phyloP scores from a whole-genome alignment of 1,140 invertebrate genomes.

The Cydia amplana region DNA sequence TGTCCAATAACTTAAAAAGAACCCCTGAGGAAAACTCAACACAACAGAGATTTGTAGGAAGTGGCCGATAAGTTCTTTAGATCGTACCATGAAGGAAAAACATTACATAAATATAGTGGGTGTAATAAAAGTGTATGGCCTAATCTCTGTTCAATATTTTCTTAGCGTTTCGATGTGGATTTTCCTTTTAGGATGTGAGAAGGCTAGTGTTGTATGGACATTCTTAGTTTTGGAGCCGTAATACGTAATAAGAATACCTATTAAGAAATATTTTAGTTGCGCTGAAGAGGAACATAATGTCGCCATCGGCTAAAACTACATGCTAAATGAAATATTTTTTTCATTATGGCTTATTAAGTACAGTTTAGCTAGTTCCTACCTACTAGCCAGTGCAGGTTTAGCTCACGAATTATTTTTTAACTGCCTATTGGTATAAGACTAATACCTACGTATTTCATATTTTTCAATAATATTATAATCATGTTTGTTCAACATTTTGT shows the following conservation, averaged over 20 bases:
- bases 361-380: too few relatives aligned
- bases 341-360: too few relatives aligned
- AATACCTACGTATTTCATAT: too few relatives aligned
- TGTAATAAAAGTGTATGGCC: constrained; percentile 76
- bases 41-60: constrained; percentile 74
- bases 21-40: constrained; percentile 32
- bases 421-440: too few relatives aligned
- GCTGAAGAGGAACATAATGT: too few relatives aligned
- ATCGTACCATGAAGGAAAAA: constrained; percentile 53
- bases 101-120: constrained; percentile 75
- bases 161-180: constrained; percentile 70
- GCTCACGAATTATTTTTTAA: too few relatives aligned
- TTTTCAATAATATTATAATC: too few relatives aligned
- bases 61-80: constrained; percentile 67
- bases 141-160: constrained; percentile 78
- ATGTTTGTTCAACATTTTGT: too few relatives aligned
- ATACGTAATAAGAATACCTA: neutral
- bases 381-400: too few relatives aligned
- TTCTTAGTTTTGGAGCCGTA: constrained; percentile 14
- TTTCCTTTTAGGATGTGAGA: constrained; percentile 56
- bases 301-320: too few relatives aligned
- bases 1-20: constrained; percentile 37
- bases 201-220: constrained; percentile 43
- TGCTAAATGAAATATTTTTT: too few relatives aligned
- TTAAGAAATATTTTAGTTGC: neutral